Evolutionary conservation across 2,888 invertebrate species (phyloP), one percentile per base, ranked within the genome.

Genomic region (Esperia sulphurella): DNA sequence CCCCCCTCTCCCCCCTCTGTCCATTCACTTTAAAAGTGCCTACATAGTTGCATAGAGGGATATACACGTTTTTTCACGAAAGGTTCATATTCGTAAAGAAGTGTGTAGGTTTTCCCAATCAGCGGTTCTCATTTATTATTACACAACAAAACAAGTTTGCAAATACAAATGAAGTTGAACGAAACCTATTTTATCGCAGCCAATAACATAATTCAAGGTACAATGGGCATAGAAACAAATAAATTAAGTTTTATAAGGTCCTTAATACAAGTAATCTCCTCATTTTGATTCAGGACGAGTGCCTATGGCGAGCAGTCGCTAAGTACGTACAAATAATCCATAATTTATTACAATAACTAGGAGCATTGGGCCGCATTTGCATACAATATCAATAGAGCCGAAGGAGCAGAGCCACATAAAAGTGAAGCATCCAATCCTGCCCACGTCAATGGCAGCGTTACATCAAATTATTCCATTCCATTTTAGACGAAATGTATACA

Each of bases 401-500:
- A 51, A 51, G 51, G 51, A 47, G 46, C 50, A 42, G 55, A 53
- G 51, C 54, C 55, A 51, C 63, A 65, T 65, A 66, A 69, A 66
- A 66, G 58, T 58, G 70, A 63, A 64, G 65, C 69, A 60, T 65
- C 67, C 68, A 70, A 71, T 68, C 71, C 63, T 61, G 65, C 69
- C 65, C 80, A 75, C 79, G 80, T 72, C 83, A 65, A 76, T 71
- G 74, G 63, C 75, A 64, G 74, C 72, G 69, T 75, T 74, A 75
- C 81, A 71, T 76, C 76, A 79, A 83, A 83, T 84, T 82, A 83
- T 84, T 83, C 83, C 79, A 78, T 82, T 79, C 76, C 81, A 79
- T 83, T 86, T 83, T 85, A 84, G 81, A 81, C 80, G 82, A 78
- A 83, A 84, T 83, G 79, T 86, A 82, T 83, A 84, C 85, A 81